Base-by-base conservation (phyloP, 2,797 vertebrate species). In the Channa striata region DNA sequence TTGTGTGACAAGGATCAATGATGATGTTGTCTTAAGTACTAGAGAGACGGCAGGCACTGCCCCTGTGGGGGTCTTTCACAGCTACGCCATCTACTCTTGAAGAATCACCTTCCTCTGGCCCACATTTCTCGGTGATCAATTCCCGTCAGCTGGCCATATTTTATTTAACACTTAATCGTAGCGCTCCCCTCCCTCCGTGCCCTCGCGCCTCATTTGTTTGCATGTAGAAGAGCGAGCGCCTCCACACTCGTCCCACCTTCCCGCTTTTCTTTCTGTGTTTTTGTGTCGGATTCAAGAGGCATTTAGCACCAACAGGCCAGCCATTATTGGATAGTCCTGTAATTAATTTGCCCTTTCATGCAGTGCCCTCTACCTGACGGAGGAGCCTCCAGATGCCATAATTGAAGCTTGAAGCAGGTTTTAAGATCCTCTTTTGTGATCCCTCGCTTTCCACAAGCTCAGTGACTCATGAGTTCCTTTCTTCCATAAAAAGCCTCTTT, bases 141-240 rank as follows among this genome's bases (percentile, higher is more conserved):
- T 88, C 81, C 85, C 19, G 78, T 90, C 91, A 85, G 75, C 66
- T 37, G 69, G 82, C 74, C 82, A 92, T 94, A 85, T 92, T 93
- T 93, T 92, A 93, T 94, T 93, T 84, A 93, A 88, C 82, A 72
- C 77, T 87, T 84, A 87, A 80, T 88, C 52, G 84, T 19, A 48
- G 74, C 11, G 40, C 85, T 68, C 84, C 67, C 63, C 70, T 65
- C 59, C 53, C 52, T 11, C 9, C 23, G 11, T 58, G 54, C 70
- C 81, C 80, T n/a, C 17, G 42, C 63, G 81, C 82, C 77, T 88
- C 81, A 75, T 87, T 88, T 88, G 65, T 72, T 73, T 74, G 62
- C 74, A 64, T 54, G 70, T 30, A 52, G 58, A 33, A 68, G 59
- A 65, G 54, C 68, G 66, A 4, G 40, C 71, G 72, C 30, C 58